phyloP scores from a whole-genome alignment of 1,140 invertebrate species.

The Nautilus pompilius region DNA sequence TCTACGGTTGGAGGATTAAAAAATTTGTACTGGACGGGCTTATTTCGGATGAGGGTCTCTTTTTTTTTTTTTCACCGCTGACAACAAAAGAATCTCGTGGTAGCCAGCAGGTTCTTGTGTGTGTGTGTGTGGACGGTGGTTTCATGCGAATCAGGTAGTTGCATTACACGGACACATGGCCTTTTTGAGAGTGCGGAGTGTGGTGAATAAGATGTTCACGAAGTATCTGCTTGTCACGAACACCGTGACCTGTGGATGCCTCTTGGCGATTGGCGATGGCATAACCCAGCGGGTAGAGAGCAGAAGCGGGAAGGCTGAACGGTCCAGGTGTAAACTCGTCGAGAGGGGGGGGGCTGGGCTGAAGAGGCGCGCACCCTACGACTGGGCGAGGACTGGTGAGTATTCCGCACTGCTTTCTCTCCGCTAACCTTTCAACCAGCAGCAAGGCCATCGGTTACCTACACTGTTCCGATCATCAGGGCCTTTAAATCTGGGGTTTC shows the following conservation, averaged over 20 bases:
- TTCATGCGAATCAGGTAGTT: not conserved
- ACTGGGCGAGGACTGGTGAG: conserved; percentile 29
- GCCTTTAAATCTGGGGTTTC: no score
- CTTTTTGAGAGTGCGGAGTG: not conserved
- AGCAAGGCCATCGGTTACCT: no score
- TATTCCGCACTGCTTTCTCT: no score
- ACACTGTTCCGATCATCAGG: no score
- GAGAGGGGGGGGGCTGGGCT: not conserved
- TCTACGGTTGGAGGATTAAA: not conserved
- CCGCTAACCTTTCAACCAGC: no score
- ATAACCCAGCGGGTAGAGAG: conserved; percentile 31
- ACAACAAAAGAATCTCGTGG: not conserved
- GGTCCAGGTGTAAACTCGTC: not conserved
- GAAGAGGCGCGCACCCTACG: conserved; percentile 7
- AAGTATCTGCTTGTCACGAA: conserved; percentile 32
- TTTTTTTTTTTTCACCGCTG: not conserved
- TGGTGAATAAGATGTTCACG: conserved; percentile 13
- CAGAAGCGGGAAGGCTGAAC: no score
- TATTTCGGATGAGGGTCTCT: not conserved
- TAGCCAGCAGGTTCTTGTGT: not conserved
- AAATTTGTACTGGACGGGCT: not conserved
- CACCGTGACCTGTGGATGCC: conserved; percentile 17
- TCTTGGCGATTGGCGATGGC: conserved; percentile 28
- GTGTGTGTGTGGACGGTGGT: not conserved
- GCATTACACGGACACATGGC: not conserved